phyloP scores from a whole-genome alignment of 2,113 vertebrate species.

The Entelurus aequoreus region DNA sequence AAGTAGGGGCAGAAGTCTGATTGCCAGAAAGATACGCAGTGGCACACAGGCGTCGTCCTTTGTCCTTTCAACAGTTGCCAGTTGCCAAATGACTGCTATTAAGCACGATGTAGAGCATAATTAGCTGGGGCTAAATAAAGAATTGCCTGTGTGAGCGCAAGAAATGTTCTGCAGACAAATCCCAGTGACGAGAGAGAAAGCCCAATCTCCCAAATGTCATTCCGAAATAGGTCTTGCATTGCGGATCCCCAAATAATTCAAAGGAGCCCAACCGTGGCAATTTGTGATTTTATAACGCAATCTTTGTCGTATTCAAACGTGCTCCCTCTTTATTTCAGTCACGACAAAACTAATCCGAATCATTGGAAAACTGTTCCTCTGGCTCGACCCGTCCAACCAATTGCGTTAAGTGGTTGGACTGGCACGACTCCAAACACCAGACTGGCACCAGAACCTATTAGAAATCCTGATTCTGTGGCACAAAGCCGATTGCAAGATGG shows the following conservation, averaged over 20 bases:
- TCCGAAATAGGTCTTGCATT: slow-evolving; percentile 25
- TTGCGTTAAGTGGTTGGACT: slow-evolving; percentile 24
- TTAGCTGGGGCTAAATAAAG: slow-evolving; percentile 34
- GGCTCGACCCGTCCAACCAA: slow-evolving; percentile 23
- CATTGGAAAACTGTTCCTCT: slow-evolving; percentile 24
- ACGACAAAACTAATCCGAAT: slow-evolving; percentile 36
- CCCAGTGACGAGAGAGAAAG: slow-evolving; percentile 4
- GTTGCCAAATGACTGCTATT: slow-evolving; percentile 23
- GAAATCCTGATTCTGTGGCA: slow-evolving; percentile 38
- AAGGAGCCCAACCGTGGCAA: slow-evolving; percentile 10
- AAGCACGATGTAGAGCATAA: slow-evolving; percentile 26
- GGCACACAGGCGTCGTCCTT: not conserved
- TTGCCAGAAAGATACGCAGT: slow-evolving; percentile 1
- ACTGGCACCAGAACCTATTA: slow-evolving; percentile 35
- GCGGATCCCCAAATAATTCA: slow-evolving; percentile 31
- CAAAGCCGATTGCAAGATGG: slow-evolving; percentile 47
- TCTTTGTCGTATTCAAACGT: slow-evolving; percentile 27
- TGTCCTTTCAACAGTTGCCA: slow-evolving; percentile 24
- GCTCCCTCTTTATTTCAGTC: slow-evolving; percentile 22
- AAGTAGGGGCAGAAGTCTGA: no score
- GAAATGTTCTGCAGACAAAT: slow-evolving; percentile 25
- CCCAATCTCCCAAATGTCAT: not conserved
- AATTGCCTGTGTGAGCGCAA: slow-evolving; percentile 12
- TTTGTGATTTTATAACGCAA: slow-evolving; percentile 41
- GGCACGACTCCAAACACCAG: slow-evolving; percentile 1